Evolutionary conservation across 2,113 vertebrate genomes (phyloP), one percentile per base, ranked within the genome.

Genomic region (Columbina picui): DNA sequence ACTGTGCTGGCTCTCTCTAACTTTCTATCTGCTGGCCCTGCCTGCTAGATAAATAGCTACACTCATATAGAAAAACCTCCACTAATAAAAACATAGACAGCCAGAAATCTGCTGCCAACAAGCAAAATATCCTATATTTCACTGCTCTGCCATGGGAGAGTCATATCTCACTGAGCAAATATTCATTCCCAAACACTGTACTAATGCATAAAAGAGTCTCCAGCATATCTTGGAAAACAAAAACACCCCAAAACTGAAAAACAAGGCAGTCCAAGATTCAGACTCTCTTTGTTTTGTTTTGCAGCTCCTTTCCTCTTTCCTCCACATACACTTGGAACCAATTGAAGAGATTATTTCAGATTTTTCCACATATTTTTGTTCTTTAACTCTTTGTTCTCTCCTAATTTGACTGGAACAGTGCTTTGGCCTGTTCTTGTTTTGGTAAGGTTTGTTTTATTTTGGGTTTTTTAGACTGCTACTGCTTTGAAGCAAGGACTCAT

Each of bases 51-150:
- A 96, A 94, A 96, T 92, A 93, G 90, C 93, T 92, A 26, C 64
- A 82, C 89, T 91, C 88, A 90, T 64, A 89, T 59, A 95, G 92
- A 92, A 95, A 94, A 96, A 93, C 92, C 88, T 93, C 86, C 92
- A 47, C 93, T 94, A 97, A 96, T 96, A 96, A 96, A 97, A 96
- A 90, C 3, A 9, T 86, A 95, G 90, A 84, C 90, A 92, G 94
- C 76, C 90, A 96, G 96, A 97, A 96, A 96, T 89, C 96, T 89
- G 90, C 96, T 96, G 96, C 94, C 95, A 95, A 95, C 93, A 94
- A 94, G 93, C 92, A 82, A 93, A 94, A 96, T 95, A 93, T 86
- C 87, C 83, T 95, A 95, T 93, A 95, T 97, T 94, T 96, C 96
- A 95, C 69, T 89, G 73, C 47, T 84, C 64, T 95, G 92, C 80